These are phyloP conservation scores for Urocitellus parryii DNA, from an alignment of 2,113 vertebrate species.

Conservation along the genomic window DNA sequence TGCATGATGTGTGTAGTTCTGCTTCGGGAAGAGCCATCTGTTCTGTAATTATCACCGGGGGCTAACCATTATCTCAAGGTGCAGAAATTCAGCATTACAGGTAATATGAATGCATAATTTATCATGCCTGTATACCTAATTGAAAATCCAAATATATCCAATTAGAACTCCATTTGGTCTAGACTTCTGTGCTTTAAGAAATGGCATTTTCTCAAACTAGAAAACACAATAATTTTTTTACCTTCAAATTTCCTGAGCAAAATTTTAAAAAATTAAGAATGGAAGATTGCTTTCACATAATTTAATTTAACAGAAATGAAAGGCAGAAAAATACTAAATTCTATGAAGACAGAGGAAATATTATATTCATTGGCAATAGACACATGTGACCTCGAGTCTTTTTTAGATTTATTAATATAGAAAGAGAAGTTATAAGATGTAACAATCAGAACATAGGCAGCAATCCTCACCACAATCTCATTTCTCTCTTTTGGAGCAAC, in stretches of 20 bases:
- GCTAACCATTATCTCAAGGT: slow-evolving; percentile 71
- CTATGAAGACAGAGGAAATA: no score
- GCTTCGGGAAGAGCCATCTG: slow-evolving; percentile 76
- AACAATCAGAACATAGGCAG: background rate
- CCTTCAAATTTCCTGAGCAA: background rate
- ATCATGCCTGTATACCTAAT: slow-evolving; percentile 43
- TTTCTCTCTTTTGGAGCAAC: background rate
- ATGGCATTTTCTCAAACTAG: slow-evolving; percentile 19
- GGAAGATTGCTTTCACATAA: no score
- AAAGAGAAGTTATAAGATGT: background rate
- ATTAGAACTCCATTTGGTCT: slow-evolving; percentile 25
- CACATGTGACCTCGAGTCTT: no score
- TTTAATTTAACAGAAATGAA: no score
- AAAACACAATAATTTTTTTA: background rate
- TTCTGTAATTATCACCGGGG: slow-evolving; percentile 74
- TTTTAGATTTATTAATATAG: background rate
- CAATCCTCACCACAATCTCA: background rate
- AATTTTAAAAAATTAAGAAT: background rate
- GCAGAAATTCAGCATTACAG: slow-evolving; percentile 65
- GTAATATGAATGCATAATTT: slow-evolving; percentile 66
- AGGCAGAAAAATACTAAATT: no score
- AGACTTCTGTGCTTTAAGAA: background rate
- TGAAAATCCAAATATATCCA: slow-evolving; percentile 54
- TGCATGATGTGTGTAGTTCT: slow-evolving; percentile 68
- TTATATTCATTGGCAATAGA: no score